A percentile compares a stretch with the other conserved stretches of the same genome.
Evolutionary conservation across 1,140 invertebrate genomes (phyloP).

Genomic region (Drosophila bifasciata): DNA sequence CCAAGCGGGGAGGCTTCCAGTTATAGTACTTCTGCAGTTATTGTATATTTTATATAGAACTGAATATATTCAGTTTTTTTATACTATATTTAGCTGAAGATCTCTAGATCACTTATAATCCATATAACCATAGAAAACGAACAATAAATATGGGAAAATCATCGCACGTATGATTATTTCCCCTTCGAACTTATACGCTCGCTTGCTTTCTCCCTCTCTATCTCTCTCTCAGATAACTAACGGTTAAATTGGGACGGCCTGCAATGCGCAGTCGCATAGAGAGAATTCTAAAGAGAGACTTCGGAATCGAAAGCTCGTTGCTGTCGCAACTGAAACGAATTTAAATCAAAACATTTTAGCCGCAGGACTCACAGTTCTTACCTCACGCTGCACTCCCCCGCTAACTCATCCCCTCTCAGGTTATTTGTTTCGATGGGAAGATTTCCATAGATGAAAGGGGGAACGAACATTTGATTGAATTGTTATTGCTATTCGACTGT

Average conservation of each 20-base stretch:
- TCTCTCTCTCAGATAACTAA: slow-evolving; percentile 31
- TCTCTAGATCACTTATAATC: too few species aligned
- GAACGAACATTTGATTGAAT: slow-evolving; percentile 78
- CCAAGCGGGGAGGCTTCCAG: too few species aligned
- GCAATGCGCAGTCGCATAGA: slow-evolving; percentile 43
- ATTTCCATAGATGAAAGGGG: slow-evolving; percentile 64
- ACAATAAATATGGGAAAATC: slow-evolving; percentile 16
- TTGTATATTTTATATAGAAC: too few species aligned
- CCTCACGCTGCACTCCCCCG: neutral
- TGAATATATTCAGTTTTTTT: too few species aligned
- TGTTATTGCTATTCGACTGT: slow-evolving; percentile 73
- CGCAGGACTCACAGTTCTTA: neutral
- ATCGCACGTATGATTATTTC: slow-evolving; percentile 21
- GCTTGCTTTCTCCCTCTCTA: neutral
- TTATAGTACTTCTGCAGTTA: too few species aligned
- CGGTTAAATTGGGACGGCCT: slow-evolving; percentile 59
- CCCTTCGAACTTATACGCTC: neutral
- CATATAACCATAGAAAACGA: too few species aligned
- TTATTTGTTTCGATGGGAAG: slow-evolving; percentile 58
- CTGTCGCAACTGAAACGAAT: slow-evolving; percentile 28
- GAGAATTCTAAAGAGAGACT: neutral
- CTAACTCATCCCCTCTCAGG: neutral
- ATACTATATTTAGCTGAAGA: too few species aligned
- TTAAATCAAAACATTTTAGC: slow-evolving; percentile 69
- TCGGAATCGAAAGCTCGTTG: slow-evolving; percentile 20